A percentile compares a stretch with the other conserved stretches of the same genome.
Evolutionary conservation across 2,113 vertebrate species (phyloP).

Genomic region (Cyprinodon brontotheroides): DNA sequence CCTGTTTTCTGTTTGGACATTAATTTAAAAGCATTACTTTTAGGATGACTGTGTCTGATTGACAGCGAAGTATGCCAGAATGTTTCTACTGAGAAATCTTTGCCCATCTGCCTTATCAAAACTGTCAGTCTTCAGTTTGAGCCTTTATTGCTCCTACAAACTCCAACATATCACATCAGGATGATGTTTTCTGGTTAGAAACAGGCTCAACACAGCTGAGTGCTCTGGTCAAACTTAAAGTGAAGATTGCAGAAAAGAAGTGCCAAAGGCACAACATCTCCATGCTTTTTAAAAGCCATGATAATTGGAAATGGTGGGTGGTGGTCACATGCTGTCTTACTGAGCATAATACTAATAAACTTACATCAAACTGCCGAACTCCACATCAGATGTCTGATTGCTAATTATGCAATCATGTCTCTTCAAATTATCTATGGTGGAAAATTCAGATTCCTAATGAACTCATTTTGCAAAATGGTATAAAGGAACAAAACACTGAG

Average conservation of each 20-base stretch:
- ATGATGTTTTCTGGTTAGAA: slow-evolving; percentile 39
- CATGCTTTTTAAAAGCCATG: not conserved
- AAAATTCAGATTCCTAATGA: not conserved
- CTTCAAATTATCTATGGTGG: not conserved
- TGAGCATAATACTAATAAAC: slow-evolving; percentile 8
- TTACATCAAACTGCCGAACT: slow-evolving; percentile 2
- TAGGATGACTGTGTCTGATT: slow-evolving; percentile 49
- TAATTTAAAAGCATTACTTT: slow-evolving; percentile 74
- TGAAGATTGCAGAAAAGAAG: slow-evolving; percentile 1
- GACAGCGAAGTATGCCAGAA: slow-evolving; percentile 67
- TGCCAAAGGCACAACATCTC: slow-evolving; percentile 5
- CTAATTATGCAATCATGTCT: slow-evolving; percentile 7
- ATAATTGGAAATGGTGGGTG: slow-evolving; percentile 24
- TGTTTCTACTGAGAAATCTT: slow-evolving; percentile 39
- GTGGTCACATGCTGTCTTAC: not conserved
- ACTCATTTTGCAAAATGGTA: slow-evolving; percentile 2
- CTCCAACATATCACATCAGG: slow-evolving; percentile 29
- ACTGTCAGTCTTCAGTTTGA: slow-evolving; percentile 54
- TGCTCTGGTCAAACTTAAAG: slow-evolving; percentile 24
- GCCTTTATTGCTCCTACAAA: slow-evolving; percentile 50
- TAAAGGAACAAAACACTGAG: not conserved
- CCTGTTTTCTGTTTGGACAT: slow-evolving; percentile 51
- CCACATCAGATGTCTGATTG: not conserved
- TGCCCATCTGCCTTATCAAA: slow-evolving; percentile 54
- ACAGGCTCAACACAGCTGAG: slow-evolving; percentile 6